Evolutionary conservation across 2,113 vertebrate genomes (phyloP), one percentile per base, ranked within the genome.

Genomic region (Prolemur simus): DNA sequence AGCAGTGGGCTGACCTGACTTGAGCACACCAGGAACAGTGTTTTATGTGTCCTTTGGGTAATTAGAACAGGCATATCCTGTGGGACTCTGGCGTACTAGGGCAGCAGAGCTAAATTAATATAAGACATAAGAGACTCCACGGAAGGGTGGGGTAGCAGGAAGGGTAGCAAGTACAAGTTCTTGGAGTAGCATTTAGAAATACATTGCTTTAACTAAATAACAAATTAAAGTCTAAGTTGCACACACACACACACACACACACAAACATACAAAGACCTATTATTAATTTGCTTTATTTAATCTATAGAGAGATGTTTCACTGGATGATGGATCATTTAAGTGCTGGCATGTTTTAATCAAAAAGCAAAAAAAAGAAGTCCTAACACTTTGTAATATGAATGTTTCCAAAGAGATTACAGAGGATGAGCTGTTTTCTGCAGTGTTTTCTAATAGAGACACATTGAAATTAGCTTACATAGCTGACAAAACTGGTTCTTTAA

Each of bases 201-300:
- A 18, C 29, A 63, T 42, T 86, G 29, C 39, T 78, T 66, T 86
- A 37, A 73, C 25, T 56, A 68, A 87, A 39, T 37, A 60, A 42
- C 56, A 78, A 58, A 34, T 82, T 47, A 29, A 89, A 90, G 52
- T 76, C n/a, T 60, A 39, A 25, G 5, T 45, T 63, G 42, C 39
- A 69, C 17, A 47, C 11, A 25, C 20, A 52, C 2, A 25, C 29
- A 54, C 3, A 37, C 6, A 49, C 11, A 32, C 8, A 69, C 29
- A 73, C 8, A 73, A 29, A 77, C n/a, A 45, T 25, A 11, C 27
- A 83, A 56, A 58, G 34, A 45, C 4, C 21, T 37, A 5, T 63
- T 54, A 29, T 54, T 66, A 39, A 84, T 86, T 94, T 88, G 47
- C 39, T 81, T 42, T 89, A 68, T 81, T 68, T 82, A 60, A 77